These are phyloP conservation scores for Gambusia holbrooki DNA, from an alignment of 2,113 vertebrate species.

Conservation along the genomic window DNA sequence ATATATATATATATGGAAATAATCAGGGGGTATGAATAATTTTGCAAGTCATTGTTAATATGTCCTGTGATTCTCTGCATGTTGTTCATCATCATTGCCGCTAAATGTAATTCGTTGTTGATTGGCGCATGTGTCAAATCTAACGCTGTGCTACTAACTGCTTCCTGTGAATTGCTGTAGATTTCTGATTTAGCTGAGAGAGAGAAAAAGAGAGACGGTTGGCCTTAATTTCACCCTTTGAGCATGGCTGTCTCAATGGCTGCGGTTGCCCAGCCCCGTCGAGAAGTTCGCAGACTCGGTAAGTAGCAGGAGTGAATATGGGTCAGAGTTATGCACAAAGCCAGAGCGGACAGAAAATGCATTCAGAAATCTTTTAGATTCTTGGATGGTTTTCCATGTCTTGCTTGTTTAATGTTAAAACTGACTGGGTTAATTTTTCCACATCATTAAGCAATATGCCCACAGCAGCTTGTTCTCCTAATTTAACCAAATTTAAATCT, in stretches of 20 bases:
- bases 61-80: slow-evolving; percentile 50
- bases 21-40: background rate
- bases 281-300: slow-evolving; percentile 85
- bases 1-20: too few relatives aligned
- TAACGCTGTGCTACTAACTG: slow-evolving; percentile 88
- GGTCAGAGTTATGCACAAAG: slow-evolving; percentile 7
- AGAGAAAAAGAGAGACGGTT: slow-evolving; percentile 66
- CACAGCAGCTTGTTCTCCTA: too few relatives aligned
- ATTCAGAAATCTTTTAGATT: background rate
- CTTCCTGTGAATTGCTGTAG: slow-evolving; percentile 87
- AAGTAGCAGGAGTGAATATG: slow-evolving; percentile 77
- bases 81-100: slow-evolving; percentile 67
- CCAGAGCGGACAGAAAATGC: background rate
- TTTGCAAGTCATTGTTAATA: slow-evolving; percentile 14
- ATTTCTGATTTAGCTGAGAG: slow-evolving; percentile 90
- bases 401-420: background rate
- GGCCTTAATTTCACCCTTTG: slow-evolving; percentile 87
- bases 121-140: slow-evolving; percentile 70
- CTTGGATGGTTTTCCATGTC: background rate
- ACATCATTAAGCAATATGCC: background rate
- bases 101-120: slow-evolving; percentile 80
- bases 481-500: too few relatives aligned
- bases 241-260: slow-evolving; percentile 88
- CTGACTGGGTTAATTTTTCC: background rate
- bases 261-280: slow-evolving; percentile 72